These are phyloP conservation scores for Ischnus inquisitorius DNA, from an alignment of 2,888 invertebrate species.

Conservation along the genomic window DNA sequence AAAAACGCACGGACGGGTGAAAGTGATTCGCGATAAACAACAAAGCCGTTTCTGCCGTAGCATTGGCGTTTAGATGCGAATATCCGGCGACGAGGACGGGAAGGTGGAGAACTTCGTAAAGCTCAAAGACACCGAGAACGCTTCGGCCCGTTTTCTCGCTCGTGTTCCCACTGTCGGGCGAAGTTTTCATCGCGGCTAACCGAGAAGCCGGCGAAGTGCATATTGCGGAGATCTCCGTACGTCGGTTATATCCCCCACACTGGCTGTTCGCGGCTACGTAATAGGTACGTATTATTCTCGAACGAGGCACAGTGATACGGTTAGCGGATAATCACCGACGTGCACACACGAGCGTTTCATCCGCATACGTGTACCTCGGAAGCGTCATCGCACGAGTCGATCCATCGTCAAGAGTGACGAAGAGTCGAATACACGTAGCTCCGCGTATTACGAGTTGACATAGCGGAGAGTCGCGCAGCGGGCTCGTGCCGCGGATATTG, in stretches of 20 bases:
- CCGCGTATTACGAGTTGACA: slow-evolving; percentile 27
- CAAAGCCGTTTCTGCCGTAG: not conserved
- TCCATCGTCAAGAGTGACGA: slow-evolving; percentile 20
- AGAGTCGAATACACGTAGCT: slow-evolving; percentile 7
- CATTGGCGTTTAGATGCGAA: slow-evolving; percentile 23
- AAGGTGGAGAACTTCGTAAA: slow-evolving; percentile 4
- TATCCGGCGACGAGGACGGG: slow-evolving; percentile 3
- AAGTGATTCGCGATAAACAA: slow-evolving; percentile 18
- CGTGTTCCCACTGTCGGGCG: slow-evolving; percentile 1
- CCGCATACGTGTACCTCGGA: not conserved
- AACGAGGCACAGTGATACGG: not conserved
- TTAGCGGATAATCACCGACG: not conserved
- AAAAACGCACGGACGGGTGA: slow-evolving; percentile 10
- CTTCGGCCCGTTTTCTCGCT: not conserved
- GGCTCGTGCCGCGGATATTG: slow-evolving; percentile 43
- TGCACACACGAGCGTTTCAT: not conserved
- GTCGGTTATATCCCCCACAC: slow-evolving; percentile 23
- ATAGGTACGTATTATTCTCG: slow-evolving; percentile 31
- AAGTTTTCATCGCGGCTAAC: slow-evolving; percentile 55
- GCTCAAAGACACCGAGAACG: not conserved
- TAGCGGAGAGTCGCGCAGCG: slow-evolving; percentile 10
- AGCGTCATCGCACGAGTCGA: slow-evolving; percentile 24
- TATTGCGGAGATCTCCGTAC: slow-evolving; percentile 40
- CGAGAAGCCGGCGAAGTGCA: slow-evolving; percentile 63
- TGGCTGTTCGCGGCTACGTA: slow-evolving; percentile 46